Evolutionary conservation across 2,797 vertebrate genomes (phyloP).

Genomic region (Ateles fusciceps): DNA sequence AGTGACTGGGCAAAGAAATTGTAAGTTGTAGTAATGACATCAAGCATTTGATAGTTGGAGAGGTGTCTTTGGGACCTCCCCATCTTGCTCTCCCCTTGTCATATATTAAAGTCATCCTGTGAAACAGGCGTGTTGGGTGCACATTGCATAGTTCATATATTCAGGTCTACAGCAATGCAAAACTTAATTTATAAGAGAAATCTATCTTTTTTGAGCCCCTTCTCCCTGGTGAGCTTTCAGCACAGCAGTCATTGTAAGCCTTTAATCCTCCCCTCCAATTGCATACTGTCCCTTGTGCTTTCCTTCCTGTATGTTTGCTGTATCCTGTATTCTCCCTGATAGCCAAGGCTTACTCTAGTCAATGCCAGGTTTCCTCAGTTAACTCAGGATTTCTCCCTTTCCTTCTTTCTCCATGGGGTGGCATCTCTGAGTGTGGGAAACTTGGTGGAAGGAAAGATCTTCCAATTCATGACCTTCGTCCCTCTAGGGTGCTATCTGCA

Average conservation of each 20-base stretch:
- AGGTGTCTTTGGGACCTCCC: not conserved
- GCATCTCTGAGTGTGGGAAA: not conserved
- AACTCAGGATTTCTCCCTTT: not conserved
- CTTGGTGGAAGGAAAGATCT: not conserved
- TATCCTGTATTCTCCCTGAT: not conserved
- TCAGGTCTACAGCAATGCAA: not conserved
- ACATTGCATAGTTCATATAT: not conserved
- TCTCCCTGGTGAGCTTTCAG: not conserved
- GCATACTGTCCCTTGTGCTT: not conserved
- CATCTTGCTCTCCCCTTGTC: not conserved
- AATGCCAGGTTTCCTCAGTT: not conserved
- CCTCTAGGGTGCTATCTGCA: not conserved
- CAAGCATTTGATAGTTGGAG: no score
- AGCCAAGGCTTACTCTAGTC: not conserved
- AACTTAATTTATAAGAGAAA: not conserved
- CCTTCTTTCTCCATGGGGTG: not conserved
- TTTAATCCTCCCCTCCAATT: not conserved
- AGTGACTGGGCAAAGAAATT: not conserved
- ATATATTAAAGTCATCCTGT: not conserved
- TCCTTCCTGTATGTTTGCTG: not conserved
- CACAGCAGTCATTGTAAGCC: not conserved
- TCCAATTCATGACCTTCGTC: not conserved
- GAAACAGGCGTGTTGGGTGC: not conserved
- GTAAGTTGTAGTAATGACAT: not conserved
- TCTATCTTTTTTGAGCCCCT: not conserved